Evolutionary conservation across 1,140 invertebrate species (phyloP), one percentile per base, ranked within the genome.

Genomic region (Meloidogyne hapla): DNA sequence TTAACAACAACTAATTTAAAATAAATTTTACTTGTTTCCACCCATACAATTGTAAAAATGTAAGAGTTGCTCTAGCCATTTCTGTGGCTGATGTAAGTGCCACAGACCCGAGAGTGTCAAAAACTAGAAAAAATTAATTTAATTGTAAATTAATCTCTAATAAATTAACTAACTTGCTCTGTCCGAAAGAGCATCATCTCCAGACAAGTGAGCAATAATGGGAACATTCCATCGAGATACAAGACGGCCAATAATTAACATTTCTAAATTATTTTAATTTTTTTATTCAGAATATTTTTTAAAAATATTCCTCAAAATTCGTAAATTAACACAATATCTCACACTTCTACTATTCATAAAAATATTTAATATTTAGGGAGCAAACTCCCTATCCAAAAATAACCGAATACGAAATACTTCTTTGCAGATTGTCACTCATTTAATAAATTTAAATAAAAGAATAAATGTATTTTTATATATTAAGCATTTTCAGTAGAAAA

Each of bases 171-270:
- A 18, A 71, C 69, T 28, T 63, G 74, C 33, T 56, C 85, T 81
- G 71, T 86, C 85, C 6, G 83, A 79, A 2, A 86, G 83, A 2
- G 77, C 81, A 63, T 86, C 85, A 67, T 86, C 85, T 69, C 85
- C 85, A 61, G 85, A 87, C 81, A 86, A 80, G 67, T 86, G 85
- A 15, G 85, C 85, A 69, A 86, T 85, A 65, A 86, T 86, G 12
- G 85, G 85, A 4, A 86, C 85, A 45, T 86, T 86, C 85, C 85
- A 86, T 12, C 84, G 78, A 28, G 85, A 83, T 6, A 78, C 85
- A 4, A 86, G 77, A 15, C 85, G 83, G n/a, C 84, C 85, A 68
- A 86, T 87, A 4, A 86, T 81, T 0, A 87, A 78, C 83, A 86
- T 86, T 81, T 86, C 85, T 85, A 40, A 63, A n/a, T n/a, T n/a